A percentile compares a stretch with the other conserved stretches of the same genome.
Evolutionary conservation across 2,888 invertebrate genomes (phyloP).

Genomic region (Rotaria macrura): DNA sequence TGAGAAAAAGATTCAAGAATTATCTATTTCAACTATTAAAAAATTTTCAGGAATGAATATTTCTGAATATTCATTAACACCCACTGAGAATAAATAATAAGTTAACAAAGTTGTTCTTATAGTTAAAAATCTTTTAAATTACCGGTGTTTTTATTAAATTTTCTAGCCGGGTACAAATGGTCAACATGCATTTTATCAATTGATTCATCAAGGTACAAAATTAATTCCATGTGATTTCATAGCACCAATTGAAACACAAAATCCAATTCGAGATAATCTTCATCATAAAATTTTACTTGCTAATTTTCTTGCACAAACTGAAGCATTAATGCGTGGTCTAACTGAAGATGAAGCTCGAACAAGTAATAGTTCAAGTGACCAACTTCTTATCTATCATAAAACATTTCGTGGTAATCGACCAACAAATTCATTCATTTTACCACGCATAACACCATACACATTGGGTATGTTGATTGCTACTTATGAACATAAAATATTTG

Average conservation of each 20-base stretch:
- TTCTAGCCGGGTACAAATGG: constrained; percentile 78
- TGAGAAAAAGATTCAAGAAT: too few relatives aligned
- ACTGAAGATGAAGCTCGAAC: constrained; percentile 61
- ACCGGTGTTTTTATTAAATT: too few relatives aligned
- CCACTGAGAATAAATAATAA: too few relatives aligned
- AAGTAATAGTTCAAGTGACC: constrained; percentile 51
- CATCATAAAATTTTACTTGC: constrained; percentile 86
- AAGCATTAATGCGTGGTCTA: constrained; percentile 83
- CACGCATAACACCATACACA: constrained; percentile 78
- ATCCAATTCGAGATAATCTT: constrained; percentile 65
- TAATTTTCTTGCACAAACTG: constrained; percentile 95
- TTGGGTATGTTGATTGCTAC: constrained; percentile 87
- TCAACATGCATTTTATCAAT: constrained; percentile 97
- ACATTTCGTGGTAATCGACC: constrained; percentile 88
- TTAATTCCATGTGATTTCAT: constrained; percentile 93
- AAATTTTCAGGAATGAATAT: too few relatives aligned
- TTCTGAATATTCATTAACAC: too few relatives aligned
- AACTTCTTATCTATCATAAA: constrained; percentile 81
- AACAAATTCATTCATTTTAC: constrained; percentile 86
- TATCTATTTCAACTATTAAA: too few relatives aligned
- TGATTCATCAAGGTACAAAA: constrained; percentile 83
- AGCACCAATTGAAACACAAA: constrained; percentile 79
- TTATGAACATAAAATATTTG: constrained; percentile 98
- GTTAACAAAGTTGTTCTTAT: too few relatives aligned
- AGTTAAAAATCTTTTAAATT: too few relatives aligned